Evolutionary conservation across 1,140 invertebrate species (phyloP).

Genomic region (Drosophila varians): DNA sequence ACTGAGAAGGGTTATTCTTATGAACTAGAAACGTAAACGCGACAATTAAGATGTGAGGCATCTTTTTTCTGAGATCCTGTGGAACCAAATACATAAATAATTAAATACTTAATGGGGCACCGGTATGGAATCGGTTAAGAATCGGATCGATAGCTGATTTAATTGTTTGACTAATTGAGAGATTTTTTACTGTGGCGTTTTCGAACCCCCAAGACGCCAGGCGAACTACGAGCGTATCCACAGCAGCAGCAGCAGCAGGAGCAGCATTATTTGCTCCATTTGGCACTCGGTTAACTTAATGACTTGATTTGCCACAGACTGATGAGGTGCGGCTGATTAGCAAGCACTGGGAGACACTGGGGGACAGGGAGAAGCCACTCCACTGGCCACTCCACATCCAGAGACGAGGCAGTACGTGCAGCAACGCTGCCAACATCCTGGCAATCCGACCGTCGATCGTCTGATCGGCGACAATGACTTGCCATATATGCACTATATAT

Average conservation of each 20-base stretch:
- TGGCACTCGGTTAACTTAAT: constrained; percentile 76
- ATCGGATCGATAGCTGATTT: constrained; percentile 77
- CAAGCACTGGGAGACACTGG: constrained; percentile 42
- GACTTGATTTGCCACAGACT: constrained; percentile 73
- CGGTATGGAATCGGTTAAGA: constrained; percentile 54
- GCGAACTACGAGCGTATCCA: constrained; percentile 46
- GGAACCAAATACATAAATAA: constrained; percentile 25
- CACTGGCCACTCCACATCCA: constrained; percentile 1
- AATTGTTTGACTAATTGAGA: constrained; percentile 84
- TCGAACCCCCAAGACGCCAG: constrained; percentile 70
- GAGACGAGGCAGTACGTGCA: constrained; percentile 55
- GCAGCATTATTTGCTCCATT: constrained; percentile 76
- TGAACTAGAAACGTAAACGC: not conserved
- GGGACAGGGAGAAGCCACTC: not conserved
- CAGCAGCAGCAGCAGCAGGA: constrained; percentile 55
- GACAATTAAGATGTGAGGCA: constrained; percentile 31
- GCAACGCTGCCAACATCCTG: constrained; percentile 55
- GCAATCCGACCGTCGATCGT: constrained; percentile 9
- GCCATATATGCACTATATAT: constrained; percentile 65
- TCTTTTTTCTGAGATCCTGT: constrained; percentile 5
- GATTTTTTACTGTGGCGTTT: constrained; percentile 69
- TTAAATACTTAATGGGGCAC: constrained; percentile 45
- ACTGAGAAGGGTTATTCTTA: not conserved
- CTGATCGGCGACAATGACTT: constrained; percentile 75
- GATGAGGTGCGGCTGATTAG: constrained; percentile 76